phyloP scores from a whole-genome alignment of 2,888 invertebrate genomes.

The Piscicola geometra region DNA sequence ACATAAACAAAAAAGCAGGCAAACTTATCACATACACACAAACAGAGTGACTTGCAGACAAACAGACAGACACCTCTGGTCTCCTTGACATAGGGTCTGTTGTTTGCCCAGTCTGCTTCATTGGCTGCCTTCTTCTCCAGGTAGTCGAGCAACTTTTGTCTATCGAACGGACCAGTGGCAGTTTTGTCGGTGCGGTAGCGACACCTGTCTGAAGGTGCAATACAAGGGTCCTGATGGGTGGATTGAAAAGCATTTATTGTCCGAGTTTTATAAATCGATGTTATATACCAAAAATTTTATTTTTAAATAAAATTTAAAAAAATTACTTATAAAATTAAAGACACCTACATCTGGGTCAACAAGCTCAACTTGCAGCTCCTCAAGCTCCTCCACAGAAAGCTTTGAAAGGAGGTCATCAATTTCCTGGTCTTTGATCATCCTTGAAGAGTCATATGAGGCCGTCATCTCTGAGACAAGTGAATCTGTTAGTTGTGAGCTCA shows the following conservation, averaged over 20 bases:
- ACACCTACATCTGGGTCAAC: constrained; percentile 41
- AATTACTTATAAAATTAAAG: neutral
- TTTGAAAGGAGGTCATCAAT: constrained; percentile 45
- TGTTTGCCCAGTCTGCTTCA: constrained; percentile 92
- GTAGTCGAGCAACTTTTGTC: constrained; percentile 63
- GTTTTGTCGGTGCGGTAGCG: constrained; percentile 91
- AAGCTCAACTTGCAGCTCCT: constrained; percentile 44
- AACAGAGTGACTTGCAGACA: too few species aligned
- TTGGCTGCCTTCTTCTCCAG: constrained; percentile 91
- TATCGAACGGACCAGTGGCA: constrained; percentile 89
- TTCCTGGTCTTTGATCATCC: constrained; percentile 37
- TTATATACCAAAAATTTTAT: too few species aligned
- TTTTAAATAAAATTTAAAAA: too few species aligned
- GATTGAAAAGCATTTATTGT: too few species aligned
- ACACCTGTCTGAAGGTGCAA: constrained; percentile 91
- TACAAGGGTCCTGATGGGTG: constrained; percentile 90
- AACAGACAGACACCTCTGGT: too few species aligned
- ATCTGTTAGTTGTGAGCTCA: too few species aligned
- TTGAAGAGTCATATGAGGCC: neutral
- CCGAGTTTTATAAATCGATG: too few species aligned
- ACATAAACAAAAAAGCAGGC: too few species aligned
- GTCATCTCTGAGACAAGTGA: too few species aligned
- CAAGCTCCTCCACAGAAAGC: constrained; percentile 49
- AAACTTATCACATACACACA: too few species aligned
- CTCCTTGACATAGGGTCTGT: constrained; percentile 79